Evolutionary conservation across 2,797 vertebrate species (phyloP), one percentile per base, ranked within the genome.

Genomic region (Enteromius thamalakanensis): DNA sequence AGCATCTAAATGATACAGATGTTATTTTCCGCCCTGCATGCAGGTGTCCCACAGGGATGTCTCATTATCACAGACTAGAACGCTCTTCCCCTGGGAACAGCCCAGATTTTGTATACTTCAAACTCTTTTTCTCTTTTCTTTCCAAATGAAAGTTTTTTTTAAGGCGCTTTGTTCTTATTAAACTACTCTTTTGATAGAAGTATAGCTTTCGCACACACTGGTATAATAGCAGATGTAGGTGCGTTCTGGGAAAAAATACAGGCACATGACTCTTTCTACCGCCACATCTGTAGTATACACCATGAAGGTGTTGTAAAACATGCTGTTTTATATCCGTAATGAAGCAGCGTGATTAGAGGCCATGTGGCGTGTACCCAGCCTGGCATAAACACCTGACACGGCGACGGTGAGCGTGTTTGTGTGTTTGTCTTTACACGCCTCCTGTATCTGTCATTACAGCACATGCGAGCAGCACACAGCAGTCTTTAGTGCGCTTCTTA

Each of bases 401-500:
- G 51, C 45, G 58, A 51, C 58, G 53, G 47, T 80, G 69, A 84
- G 83, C 75, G 45, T 45, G 21, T 55, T 45, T 37, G 74, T 49
- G 62, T 81, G 71, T 85, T 85, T 86, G 81, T 77, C 21, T 74
- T 76, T 74, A 69, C 60, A 32, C 70, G 34, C 34, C 74, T 64
- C 80, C 81, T 81, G 82, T 55, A 58, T 85, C 78, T 79, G 40
- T 51, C 76, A 14, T 81, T 79, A 85, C 62, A 76, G 81, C 65
- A 80, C 84, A 80, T 51, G 49, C n/a, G 82, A 70, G 84, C 53
- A 85, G 82, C 85, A 85, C 75, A 74, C 83, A 82, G 71, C 83
- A 71, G 87, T 83, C 87, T 89, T 89, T 89, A 85, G 82, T 82
- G 86, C 68, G 85, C 51, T 86, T 88, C 85, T 79, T 87, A 90